Evolutionary conservation across 1,140 invertebrate species (phyloP).

Genomic region (Trachymyrmex septentrionalis): DNA sequence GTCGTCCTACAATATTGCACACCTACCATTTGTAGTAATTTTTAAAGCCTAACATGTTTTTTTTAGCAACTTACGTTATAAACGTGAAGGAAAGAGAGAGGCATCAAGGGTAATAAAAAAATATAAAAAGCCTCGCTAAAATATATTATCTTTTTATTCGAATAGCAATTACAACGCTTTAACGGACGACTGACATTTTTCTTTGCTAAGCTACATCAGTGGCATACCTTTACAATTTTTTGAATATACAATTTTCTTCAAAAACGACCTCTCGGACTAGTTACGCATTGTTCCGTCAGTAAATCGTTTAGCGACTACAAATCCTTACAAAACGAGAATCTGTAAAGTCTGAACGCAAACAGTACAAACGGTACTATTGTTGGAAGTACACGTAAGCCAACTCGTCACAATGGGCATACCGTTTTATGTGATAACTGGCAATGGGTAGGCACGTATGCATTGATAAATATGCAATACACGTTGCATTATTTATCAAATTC

Average conservation of each 20-base stretch:
- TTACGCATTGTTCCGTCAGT: conserved; percentile 55
- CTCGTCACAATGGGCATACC: conserved; percentile 48
- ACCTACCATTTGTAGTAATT: neutral
- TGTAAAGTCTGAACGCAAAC: conserved; percentile 62
- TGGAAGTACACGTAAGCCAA: conserved; percentile 61
- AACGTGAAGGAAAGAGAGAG: conserved; percentile 60
- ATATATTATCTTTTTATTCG: conserved; percentile 81
- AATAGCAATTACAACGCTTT: conserved; percentile 80
- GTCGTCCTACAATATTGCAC: neutral
- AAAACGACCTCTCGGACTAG: conserved; percentile 63
- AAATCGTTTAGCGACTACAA: conserved; percentile 40
- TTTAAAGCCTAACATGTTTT: conserved; percentile 38
- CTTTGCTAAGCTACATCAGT: conserved; percentile 70
- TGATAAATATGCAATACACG: conserved; percentile 62
- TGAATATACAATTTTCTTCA: conserved; percentile 61
- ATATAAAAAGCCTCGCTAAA: conserved; percentile 78
- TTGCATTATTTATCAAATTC: conserved; percentile 61
- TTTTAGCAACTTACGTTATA: conserved; percentile 7
- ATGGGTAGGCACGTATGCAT: conserved; percentile 58
- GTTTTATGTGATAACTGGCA: conserved; percentile 38
- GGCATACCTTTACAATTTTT: conserved; percentile 61
- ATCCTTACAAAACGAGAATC: conserved; percentile 51
- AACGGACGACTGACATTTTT: conserved; percentile 72
- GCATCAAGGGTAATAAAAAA: conserved; percentile 75
- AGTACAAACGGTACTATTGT: conserved; percentile 50